Percentiles rank a stretch among this genome's conserved stretches.
Conservation (phyloP, 2,888 invertebrate species). For the Allygus modestus region DNA sequence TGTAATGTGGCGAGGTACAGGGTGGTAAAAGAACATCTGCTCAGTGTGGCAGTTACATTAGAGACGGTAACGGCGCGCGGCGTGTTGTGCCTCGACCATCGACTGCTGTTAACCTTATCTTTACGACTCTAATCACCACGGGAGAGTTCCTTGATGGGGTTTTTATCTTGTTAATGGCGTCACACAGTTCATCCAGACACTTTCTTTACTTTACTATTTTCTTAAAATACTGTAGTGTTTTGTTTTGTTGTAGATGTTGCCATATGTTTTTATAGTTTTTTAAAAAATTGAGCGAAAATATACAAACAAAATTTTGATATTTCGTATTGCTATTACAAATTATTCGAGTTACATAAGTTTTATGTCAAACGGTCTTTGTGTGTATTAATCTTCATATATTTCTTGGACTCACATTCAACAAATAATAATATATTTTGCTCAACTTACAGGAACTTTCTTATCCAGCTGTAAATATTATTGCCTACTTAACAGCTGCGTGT, state of each 20-base stretch:
- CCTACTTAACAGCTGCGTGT: slow-evolving; percentile 17
- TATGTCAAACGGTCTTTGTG: no score
- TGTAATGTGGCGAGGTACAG: background rate
- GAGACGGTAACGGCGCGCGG: background rate
- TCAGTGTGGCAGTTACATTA: no score
- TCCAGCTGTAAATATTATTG: background rate
- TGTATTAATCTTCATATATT: no score
- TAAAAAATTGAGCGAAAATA: background rate
- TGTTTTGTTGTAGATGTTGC: no score
- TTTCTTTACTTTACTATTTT: slow-evolving; percentile 10
- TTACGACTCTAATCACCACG: slow-evolving; percentile 32
- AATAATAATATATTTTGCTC: no score
- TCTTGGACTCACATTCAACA: no score
- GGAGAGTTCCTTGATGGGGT: slow-evolving; percentile 37
- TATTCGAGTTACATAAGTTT: no score
- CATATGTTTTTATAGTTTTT: no score
- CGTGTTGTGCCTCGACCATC: background rate
- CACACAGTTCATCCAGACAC: slow-evolving; percentile 31
- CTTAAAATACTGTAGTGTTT: slow-evolving; percentile 2
- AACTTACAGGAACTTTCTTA: background rate
- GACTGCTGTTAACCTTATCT: slow-evolving; percentile 36
- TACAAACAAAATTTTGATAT: no score
- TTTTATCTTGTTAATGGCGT: slow-evolving; percentile 43
- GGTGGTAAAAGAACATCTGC: slow-evolving; percentile 24
- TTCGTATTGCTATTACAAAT: no score